Evolutionary conservation across 1,140 invertebrate genomes (phyloP).

Genomic region (Vollenhovia emeryi): DNA sequence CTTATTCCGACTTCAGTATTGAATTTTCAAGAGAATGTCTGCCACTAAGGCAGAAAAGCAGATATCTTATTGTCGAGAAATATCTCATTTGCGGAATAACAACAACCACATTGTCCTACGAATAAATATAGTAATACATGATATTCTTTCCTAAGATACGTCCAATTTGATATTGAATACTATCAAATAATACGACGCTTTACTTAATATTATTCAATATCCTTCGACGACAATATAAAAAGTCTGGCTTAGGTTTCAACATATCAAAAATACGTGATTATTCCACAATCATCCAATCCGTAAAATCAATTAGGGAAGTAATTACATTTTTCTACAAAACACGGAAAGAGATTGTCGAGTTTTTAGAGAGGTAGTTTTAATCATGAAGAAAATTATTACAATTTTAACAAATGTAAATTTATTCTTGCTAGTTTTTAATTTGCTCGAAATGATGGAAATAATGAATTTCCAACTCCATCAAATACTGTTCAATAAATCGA

Average conservation of each 20-base stretch:
- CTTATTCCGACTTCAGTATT: background rate
- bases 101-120: background rate
- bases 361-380: constrained; percentile 12
- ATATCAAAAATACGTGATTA: background rate
- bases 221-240: background rate
- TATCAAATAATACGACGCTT: too few relatives aligned
- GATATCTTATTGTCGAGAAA: background rate
- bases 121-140: background rate
- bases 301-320: background rate
- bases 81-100: background rate
- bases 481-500: background rate
- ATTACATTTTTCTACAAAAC: background rate
- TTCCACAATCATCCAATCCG: background rate
- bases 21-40: background rate
- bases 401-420: constrained; percentile 19
- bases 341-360: background rate
- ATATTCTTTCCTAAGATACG: background rate
- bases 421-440: constrained; percentile 8
- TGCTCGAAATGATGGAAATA: background rate
- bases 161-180: too few relatives aligned
- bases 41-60: background rate
- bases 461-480: constrained; percentile 6
- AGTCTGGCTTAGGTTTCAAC: background rate
- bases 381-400: background rate
- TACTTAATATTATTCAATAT: background rate